A percentile compares a stretch with the other conserved stretches of the same genome.
Evolutionary conservation across 2,797 vertebrate genomes (phyloP).

Genomic region (Peromyscus attwateri): DNA sequence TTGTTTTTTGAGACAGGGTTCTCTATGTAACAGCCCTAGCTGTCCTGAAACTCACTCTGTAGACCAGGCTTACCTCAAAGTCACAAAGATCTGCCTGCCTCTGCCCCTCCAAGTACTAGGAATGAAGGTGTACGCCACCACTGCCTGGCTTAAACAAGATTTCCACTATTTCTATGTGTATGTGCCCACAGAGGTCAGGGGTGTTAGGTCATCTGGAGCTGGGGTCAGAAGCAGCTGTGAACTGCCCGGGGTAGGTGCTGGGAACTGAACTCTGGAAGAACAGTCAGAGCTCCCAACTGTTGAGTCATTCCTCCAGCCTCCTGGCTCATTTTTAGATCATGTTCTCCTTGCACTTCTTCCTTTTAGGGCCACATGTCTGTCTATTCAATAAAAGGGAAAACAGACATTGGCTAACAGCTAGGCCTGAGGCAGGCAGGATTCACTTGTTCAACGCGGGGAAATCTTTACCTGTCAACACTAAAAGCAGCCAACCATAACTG

Average conservation of each 20-base stretch:
- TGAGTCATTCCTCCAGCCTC: not conserved
- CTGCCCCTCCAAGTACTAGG: not conserved
- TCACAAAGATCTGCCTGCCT: not conserved
- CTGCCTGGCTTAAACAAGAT: not conserved
- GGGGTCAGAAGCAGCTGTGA: not conserved
- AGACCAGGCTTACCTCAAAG: not conserved
- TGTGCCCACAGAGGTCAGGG: not conserved
- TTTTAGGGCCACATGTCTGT: not conserved
- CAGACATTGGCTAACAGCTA: not conserved
- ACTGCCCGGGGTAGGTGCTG: not conserved
- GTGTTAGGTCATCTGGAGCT: not conserved
- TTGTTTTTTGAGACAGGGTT: not conserved
- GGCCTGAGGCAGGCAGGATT: not conserved
- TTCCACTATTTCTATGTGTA: not conserved
- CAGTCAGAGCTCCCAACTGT: not conserved
- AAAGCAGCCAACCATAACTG: not conserved
- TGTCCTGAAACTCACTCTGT: not conserved
- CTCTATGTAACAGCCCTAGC: not conserved
- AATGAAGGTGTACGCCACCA: not conserved
- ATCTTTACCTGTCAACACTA: rapidly evolving
- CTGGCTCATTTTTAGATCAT: no score
- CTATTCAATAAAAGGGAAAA: not conserved
- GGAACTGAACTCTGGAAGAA: not conserved
- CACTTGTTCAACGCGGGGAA: no score
- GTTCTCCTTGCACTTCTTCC: not conserved